phyloP scores from a whole-genome alignment of 2,888 invertebrate genomes.

The Tetrapedia diversipes region DNA sequence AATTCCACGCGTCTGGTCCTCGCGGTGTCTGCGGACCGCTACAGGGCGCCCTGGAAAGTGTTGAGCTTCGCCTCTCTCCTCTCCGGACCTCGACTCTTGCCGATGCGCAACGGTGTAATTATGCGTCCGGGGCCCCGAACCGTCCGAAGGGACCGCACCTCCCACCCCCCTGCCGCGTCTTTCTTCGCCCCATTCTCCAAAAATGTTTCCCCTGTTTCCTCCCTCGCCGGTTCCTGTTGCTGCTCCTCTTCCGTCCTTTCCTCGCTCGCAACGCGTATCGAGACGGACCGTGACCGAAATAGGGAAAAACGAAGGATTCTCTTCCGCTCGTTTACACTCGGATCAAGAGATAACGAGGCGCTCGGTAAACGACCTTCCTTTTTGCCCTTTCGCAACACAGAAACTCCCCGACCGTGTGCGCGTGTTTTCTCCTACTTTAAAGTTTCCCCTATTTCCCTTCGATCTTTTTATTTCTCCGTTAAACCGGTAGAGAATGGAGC shows the following conservation, averaged over 20 bases:
- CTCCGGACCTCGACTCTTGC: constrained; percentile 18
- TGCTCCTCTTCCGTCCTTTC: neutral
- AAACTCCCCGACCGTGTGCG: no score
- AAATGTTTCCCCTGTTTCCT: constrained; percentile 8
- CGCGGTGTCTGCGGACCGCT: constrained; percentile 54
- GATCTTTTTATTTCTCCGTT: no score
- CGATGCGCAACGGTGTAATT: constrained; percentile 69
- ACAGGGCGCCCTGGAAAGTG: constrained; percentile 56
- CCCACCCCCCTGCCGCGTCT: neutral
- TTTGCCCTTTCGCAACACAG: constrained; percentile 24
- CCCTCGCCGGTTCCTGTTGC: neutral
- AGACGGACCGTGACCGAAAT: constrained; percentile 58
- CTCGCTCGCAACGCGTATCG: constrained; percentile 39
- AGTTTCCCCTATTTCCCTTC: no score
- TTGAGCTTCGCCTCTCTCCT: constrained; percentile 53
- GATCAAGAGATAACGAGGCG: constrained; percentile 69
- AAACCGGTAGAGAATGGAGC: no score
- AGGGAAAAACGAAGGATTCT: constrained; percentile 67
- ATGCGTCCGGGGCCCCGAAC: constrained; percentile 57
- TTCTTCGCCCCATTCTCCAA: constrained; percentile 1
- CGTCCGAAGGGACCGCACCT: constrained; percentile 13
- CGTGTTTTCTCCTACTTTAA: no score
- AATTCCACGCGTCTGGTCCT: constrained; percentile 70
- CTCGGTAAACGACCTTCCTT: constrained; percentile 65
- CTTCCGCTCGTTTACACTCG: constrained; percentile 71